Conservation (phyloP, 2,888 invertebrate species). For the Lasioglossum malachurum region DNA sequence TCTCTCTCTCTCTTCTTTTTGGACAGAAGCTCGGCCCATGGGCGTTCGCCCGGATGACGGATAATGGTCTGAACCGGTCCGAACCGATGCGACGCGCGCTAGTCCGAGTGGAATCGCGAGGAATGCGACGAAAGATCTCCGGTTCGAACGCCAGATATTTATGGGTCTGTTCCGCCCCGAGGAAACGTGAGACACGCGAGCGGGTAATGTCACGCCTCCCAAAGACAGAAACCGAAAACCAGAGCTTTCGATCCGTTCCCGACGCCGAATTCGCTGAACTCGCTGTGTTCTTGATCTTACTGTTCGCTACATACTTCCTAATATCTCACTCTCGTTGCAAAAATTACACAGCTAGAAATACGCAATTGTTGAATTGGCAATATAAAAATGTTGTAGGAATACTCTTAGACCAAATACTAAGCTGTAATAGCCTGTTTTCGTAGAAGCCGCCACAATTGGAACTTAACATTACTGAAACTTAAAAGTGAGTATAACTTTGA, state of each 20-base stretch:
- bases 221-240: conserved; percentile 7
- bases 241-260: background rate
- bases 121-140: conserved; percentile 28
- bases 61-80: conserved; percentile 26
- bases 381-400: background rate
- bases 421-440: background rate
- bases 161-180: conserved; percentile 64
- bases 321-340: background rate
- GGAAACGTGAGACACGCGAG: conserved; percentile 69
- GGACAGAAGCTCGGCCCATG: conserved; percentile 15
- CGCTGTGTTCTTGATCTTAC: background rate
- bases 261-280: background rate
- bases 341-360: background rate
- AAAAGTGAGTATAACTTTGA: background rate
- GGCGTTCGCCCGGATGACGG: conserved; percentile 48
- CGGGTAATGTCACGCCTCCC: conserved; percentile 74
- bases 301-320: background rate
- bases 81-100: background rate
- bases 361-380: background rate
- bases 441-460: background rate
- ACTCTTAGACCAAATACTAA: background rate
- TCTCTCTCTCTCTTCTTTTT: background rate
- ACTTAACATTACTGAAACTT: background rate
- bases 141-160: conserved; percentile 70
- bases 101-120: conserved; percentile 41